Percentiles rank a stretch among this genome's conserved stretches.
phyloP scores from a whole-genome alignment of 2,797 vertebrate genomes.

The Dermochelys coriacea region DNA sequence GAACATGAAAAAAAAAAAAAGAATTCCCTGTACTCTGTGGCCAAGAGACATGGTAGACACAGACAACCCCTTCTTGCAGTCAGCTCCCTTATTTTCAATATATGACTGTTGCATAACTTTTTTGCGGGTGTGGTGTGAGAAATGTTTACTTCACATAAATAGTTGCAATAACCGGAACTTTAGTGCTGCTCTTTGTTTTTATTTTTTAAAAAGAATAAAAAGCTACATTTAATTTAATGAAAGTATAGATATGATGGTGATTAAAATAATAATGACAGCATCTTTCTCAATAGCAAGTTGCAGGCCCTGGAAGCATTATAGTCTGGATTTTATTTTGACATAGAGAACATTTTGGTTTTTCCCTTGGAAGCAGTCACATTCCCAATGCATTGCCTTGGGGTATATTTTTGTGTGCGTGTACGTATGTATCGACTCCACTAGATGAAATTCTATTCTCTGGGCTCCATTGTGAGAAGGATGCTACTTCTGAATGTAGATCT shows the following conservation, averaged over 20 bases:
- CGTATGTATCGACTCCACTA: neutral
- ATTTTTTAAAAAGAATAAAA: neutral
- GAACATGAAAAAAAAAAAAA: neutral
- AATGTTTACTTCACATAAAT: neutral
- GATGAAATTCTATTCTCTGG: neutral
- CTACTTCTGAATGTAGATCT: neutral
- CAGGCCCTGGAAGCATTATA: neutral
- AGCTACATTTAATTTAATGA: constrained; percentile 25
- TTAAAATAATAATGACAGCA: neutral
- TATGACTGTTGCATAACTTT: neutral
- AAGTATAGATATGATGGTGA: neutral
- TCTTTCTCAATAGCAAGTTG: neutral
- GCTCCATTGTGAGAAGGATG: neutral
- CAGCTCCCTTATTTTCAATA: neutral
- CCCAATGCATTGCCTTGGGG: fast-evolving
- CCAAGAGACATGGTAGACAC: neutral
- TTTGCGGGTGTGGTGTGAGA: neutral
- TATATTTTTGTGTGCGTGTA: neutral
- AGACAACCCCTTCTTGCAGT: neutral
- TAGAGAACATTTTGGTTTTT: neutral
- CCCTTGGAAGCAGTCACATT: fast-evolving
- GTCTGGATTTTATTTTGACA: neutral
- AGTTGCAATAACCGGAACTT: neutral
- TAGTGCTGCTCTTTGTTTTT: neutral
- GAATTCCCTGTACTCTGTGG: fast-evolving